These are phyloP conservation scores for Cremastinae sp. DNA, from an alignment of 2,888 invertebrate genomes.

Conservation along the genomic window DNA sequence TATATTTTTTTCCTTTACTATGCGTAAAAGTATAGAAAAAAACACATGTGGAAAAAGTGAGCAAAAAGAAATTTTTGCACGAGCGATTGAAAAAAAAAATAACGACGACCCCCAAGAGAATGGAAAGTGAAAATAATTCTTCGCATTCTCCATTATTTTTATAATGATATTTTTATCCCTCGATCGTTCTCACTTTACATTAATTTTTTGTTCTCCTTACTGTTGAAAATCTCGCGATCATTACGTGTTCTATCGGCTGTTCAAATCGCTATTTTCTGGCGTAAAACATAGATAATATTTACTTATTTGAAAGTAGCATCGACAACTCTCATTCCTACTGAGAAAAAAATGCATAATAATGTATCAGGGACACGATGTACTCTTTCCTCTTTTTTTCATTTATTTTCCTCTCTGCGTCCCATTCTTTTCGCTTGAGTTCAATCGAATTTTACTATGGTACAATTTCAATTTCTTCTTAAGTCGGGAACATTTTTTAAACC, in stretches of 20 bases:
- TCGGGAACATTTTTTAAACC: conserved; percentile 17
- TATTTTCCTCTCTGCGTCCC: conserved; percentile 32
- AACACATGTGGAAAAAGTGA: conserved; percentile 41
- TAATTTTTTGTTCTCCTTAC: conserved; percentile 45
- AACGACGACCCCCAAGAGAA: conserved; percentile 30
- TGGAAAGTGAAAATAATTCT: conserved; percentile 57
- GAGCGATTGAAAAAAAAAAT: conserved; percentile 38
- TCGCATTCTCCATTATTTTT: conserved; percentile 68
- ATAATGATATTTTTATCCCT: conserved; percentile 67
- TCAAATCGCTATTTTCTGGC: conserved; percentile 66
- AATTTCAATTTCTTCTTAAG: conserved; percentile 33
- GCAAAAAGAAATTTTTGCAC: conserved; percentile 44
- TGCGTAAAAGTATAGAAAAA: conserved; percentile 65
- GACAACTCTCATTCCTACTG: conserved; percentile 48
- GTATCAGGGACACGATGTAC: conserved; percentile 12
- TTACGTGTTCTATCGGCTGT: conserved; percentile 74
- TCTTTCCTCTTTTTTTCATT: conserved; percentile 43
- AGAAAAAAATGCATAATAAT: conserved; percentile 20
- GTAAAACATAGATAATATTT: conserved; percentile 40
- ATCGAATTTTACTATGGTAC: conserved; percentile 48
- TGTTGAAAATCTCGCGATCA: conserved; percentile 67
- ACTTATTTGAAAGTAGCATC: conserved; percentile 51
- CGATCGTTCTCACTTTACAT: conserved; percentile 55
- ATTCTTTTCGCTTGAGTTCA: conserved; percentile 37
- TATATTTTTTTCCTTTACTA: conserved; percentile 59